phyloP scores from a whole-genome alignment of 2,797 vertebrate species.

The Eidolon dupreanum region DNA sequence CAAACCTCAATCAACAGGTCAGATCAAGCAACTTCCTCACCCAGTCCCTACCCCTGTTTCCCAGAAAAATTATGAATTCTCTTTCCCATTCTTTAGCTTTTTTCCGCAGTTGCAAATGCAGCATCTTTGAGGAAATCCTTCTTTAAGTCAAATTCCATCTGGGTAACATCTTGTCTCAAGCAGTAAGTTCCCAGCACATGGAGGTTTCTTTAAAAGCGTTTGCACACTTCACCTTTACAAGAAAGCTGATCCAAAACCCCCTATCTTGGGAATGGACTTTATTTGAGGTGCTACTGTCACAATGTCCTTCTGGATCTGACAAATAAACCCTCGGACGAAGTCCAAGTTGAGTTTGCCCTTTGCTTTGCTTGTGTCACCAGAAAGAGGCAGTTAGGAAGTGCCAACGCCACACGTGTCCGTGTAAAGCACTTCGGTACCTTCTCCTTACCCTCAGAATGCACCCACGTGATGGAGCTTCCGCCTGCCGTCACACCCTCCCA shows the following conservation, averaged over 20 bases:
- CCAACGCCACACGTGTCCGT: rapidly evolving
- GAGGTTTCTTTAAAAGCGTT: neutral
- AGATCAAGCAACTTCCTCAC: no score
- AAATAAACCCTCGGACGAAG: neutral
- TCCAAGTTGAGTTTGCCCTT: neutral
- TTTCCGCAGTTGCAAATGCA: neutral
- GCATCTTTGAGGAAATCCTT: neutral
- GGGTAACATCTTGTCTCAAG: neutral
- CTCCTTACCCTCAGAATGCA: neutral
- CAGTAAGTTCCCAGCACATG: neutral
- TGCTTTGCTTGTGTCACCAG: neutral
- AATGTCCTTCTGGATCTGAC: neutral
- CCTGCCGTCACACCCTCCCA: neutral
- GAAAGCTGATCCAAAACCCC: neutral
- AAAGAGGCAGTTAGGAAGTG: neutral
- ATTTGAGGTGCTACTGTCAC: neutral
- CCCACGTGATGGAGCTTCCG: neutral
- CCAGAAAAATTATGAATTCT: neutral
- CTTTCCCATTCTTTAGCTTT: neutral
- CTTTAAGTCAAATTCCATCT: neutral
- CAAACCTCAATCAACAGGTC: neutral
- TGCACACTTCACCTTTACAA: neutral
- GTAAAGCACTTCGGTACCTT: no score
- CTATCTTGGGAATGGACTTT: neutral
- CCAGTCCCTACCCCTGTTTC: neutral